Base-by-base conservation (phyloP, 2,888 invertebrate genomes). In the Apamea monoglypha region DNA sequence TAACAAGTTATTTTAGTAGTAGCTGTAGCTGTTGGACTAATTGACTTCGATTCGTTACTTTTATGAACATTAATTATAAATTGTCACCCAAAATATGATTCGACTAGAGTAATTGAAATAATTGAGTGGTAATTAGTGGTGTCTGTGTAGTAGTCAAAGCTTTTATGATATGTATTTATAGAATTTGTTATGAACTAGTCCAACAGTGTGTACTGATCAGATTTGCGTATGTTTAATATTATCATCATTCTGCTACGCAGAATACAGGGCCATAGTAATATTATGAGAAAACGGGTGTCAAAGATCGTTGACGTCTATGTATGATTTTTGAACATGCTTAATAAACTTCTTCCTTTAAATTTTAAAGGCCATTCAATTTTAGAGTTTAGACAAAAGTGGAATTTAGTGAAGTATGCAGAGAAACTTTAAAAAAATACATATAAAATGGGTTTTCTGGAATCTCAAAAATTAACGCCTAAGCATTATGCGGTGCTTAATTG, bases 1-100 rank as follows among this genome's bases (percentile, higher is more conserved):
- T n/a, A 67, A 76, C 79, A 61, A 79, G 64, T 74, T 73, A 76
- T 63, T 80, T 84, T 64, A 79, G 69, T 79, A 25, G 47, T 32
- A 61, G 66, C 56, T 71, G 32, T n/a, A 47, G 40, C n/a, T 50
- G 36, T 59, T 7, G 10, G 36, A 47, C 6, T 32, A 63, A 14
- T 56, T 18, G 36, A 56, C 40, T 82, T 74, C 7, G 5, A 63
- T 50, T 32, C 12, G 47, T 44, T 12, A 21, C 47, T 25, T 61
- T 40, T 16, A 29, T 25, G 36, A 56, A 79, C 16, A 18, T 0
- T 18, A 50, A 21, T 21, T 53, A 18, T 0, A 25, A 50, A 21
- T 21, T 53, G 1, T 77, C 32, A 53, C 18, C 14, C 32, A 10
- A 40, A 29, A 25, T 63, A 29, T 14, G n/a, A 40, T 36, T n/a